A percentile compares a stretch with the other conserved stretches of the same genome.
phyloP scores from a whole-genome alignment of 2,797 vertebrate species.

The Apodemus agrarius region DNA sequence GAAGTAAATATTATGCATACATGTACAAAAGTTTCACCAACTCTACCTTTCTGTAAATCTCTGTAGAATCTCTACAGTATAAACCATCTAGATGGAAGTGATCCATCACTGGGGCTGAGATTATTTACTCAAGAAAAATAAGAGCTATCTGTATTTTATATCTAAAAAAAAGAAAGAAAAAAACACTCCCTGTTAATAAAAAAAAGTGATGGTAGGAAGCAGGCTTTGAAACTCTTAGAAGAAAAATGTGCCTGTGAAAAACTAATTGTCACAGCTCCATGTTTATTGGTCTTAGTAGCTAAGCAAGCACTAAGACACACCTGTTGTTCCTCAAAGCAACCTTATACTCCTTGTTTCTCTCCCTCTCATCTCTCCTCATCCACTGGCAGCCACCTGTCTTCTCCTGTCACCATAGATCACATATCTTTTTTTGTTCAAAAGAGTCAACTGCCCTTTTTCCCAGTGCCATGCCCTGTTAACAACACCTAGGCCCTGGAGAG shows the following conservation, averaged over 20 bases:
- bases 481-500: not conserved
- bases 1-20: not conserved
- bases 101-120: not conserved
- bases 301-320: not conserved
- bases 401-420: not conserved
- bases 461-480: not conserved
- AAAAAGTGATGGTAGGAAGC: not conserved
- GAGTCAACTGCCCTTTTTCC: not conserved
- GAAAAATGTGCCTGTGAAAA: not conserved
- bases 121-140: not conserved
- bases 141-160: not conserved
- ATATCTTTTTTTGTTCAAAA: not conserved
- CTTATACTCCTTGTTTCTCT: not conserved
- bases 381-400: not conserved
- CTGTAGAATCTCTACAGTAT: not conserved
- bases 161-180: not conserved
- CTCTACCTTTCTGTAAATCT: not conserved
- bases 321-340: not conserved
- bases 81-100: not conserved
- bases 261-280: not conserved
- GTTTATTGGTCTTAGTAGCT: not conserved
- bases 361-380: not conserved
- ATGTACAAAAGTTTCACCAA: not conserved
- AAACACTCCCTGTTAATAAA: not conserved
- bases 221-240: not conserved